Base-by-base conservation (phyloP, 2,888 invertebrate species). In the Serrognathus titanus region DNA sequence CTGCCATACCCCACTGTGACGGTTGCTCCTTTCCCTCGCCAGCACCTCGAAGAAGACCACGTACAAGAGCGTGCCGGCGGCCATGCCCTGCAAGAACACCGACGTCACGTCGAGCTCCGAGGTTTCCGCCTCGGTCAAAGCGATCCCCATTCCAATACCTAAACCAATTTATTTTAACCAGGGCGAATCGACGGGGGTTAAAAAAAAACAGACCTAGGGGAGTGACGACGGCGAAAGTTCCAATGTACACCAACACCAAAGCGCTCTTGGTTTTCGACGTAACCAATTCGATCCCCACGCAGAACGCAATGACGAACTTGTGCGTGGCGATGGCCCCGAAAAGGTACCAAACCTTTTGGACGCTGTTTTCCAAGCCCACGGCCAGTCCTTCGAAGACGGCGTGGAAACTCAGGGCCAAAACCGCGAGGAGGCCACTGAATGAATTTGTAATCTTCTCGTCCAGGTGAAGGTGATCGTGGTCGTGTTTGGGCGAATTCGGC, bases 31-130 rank as follows among this genome's bases (percentile, higher is more conserved):
- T 67, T 90, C 90, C 58, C 89, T 81, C 5, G 88, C 87, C 11
- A 91, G 79, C n/a, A 91, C 86, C 76, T 91, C 91, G 76, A 91
- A 90, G 77, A 90, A 89, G 1, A 90, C 89, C 10, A 92, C 88
- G 77, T 90, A 91, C 10, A 91, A 77, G 50, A 91, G 82, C 0
- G 91, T 91, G 5, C 91, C 91, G 49, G 88, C 87, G 0, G 90
- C 90, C 79, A 90, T 82, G 5, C 88, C 89, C 74, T 90, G 88
- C 2, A 85, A 76, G 13, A 83, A 79, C 3, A 83, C 80, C 5
- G 82, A 81, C 0, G 80, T 78, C 0, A 81, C 75, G 53, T 77
- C 74, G 49, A 73, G 72, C 39, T 73, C 66, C 4, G 72, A 71
- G 35, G 70, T 69, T 47, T 68, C 71, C 10, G 75, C 75, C 46